Percentiles rank a stretch among this genome's conserved stretches.
phyloP scores from a whole-genome alignment of 2,113 vertebrate genomes.

The Hassar affinis region DNA sequence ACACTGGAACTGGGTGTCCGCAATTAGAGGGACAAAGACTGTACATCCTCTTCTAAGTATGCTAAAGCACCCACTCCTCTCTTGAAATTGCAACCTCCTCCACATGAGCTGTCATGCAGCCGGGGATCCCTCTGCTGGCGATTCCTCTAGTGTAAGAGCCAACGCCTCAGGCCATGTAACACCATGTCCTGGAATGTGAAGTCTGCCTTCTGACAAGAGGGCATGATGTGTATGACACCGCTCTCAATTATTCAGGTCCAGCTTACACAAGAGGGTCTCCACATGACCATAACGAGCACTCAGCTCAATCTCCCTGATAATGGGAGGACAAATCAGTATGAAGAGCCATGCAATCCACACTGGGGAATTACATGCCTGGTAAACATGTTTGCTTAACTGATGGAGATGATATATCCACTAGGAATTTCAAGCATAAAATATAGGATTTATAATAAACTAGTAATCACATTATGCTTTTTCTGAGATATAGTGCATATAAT shows the following conservation, averaged over 20 bases:
- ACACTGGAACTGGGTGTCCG: slow-evolving; percentile 18
- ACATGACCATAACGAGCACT: slow-evolving; percentile 24
- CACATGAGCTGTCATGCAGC: slow-evolving; percentile 45
- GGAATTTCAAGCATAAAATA: too few species aligned
- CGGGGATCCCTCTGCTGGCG: slow-evolving; percentile 33
- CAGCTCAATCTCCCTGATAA: slow-evolving; percentile 8
- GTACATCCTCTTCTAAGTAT: slow-evolving; percentile 25
- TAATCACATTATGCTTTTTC: too few species aligned
- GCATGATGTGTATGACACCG: slow-evolving; percentile 38
- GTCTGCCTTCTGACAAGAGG: slow-evolving; percentile 13
- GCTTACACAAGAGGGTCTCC: slow-evolving; percentile 43
- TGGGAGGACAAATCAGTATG: slow-evolving; percentile 22
- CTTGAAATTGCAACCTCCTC: slow-evolving; percentile 49
- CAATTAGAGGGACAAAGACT: slow-evolving; percentile 7
- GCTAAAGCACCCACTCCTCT: slow-evolving; percentile 29
- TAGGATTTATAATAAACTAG: too few species aligned
- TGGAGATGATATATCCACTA: background rate
- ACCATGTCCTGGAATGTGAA: slow-evolving; percentile 20
- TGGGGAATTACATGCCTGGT: background rate
- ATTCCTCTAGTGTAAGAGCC: slow-evolving; percentile 23
- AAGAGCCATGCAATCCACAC: slow-evolving; percentile 13
- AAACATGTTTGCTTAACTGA: background rate
- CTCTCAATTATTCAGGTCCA: slow-evolving; percentile 62
- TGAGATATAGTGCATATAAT: too few species aligned
- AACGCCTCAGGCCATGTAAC: slow-evolving; percentile 19